Base-by-base conservation (phyloP, 2,797 vertebrate species). In the Ara ararauna region DNA sequence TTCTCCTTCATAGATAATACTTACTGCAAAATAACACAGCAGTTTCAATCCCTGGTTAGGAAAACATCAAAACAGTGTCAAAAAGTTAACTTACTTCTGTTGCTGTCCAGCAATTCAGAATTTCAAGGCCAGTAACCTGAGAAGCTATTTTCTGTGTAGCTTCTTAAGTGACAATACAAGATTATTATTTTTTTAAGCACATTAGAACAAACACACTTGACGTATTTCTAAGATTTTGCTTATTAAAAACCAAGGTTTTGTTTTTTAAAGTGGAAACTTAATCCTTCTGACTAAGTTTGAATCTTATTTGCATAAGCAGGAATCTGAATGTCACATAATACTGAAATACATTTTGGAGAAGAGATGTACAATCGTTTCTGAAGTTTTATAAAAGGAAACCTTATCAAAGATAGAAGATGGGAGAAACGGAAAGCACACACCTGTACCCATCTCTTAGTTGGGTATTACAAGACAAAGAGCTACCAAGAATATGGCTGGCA, bases 381-480 rank as follows among this genome's bases (percentile, higher is more conserved):
- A 47, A 67, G 18, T 54, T 74, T 89, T 65, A 47, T 30, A 67
- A 83, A 77, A 2, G 3, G 9, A 93, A 89, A 68, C 6, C 20
- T 22, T 11, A 42, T 34, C 15, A 77, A 89, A 34, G 51, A 48
- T 0, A 75, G 45, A 82, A 92, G 56, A 64, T 14, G 11, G 44
- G 73, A 89, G 23, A 85, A 58, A 87, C 0, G 1, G 48, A 56
- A 72, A 85, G 44, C 0, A 0, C 30, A 68, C 18, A 65, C 9
- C 11, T 11, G 2, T 18, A 14, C 36, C 47, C 40, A 73, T 11
- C 44, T 90, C 66, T 30, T n/a, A 24, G 26, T 5, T 50, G 53
- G 19, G 18, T n/a, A 45, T 47, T 48, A 89, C 21, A 81, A 61
- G 51, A 50, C 40, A 56, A 58, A 93, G 24, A 71, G 67, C 80